A percentile compares a stretch with the other conserved stretches of the same genome.
Evolutionary conservation across 2,797 vertebrate species (phyloP).

Genomic region (Sorex maritimensis): DNA sequence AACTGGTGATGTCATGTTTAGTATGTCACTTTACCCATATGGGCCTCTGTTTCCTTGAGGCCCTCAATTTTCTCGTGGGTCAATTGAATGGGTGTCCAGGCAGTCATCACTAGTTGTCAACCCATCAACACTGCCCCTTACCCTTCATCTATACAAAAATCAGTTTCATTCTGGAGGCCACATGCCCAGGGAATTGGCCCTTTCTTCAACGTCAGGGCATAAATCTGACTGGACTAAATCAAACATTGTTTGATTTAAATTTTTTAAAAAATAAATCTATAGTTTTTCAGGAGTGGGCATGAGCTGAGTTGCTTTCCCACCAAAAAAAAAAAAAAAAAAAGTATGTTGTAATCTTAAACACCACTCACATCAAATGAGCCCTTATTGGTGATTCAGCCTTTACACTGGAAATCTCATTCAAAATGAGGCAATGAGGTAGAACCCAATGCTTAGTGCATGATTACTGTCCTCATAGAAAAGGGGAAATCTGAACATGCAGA

Average conservation of each 20-base stretch:
- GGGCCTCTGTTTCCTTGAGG: too few relatives aligned
- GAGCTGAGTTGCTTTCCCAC: neutral
- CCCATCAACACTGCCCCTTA: neutral
- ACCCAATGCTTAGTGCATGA: too few relatives aligned
- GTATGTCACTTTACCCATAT: neutral
- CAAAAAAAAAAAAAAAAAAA: neutral
- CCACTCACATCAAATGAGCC: too few relatives aligned
- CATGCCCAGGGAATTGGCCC: neutral
- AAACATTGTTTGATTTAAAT: neutral
- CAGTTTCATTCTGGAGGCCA: neutral
- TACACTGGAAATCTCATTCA: too few relatives aligned
- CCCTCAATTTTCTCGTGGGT: neutral
- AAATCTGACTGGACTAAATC: neutral
- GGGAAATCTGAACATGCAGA: too few relatives aligned
- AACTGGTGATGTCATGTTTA: neutral
- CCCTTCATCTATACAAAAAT: neutral
- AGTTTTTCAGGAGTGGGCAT: neutral
- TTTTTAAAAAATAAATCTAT: too few relatives aligned
- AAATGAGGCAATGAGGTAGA: too few relatives aligned
- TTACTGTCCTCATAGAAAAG: too few relatives aligned
- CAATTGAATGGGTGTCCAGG: neutral
- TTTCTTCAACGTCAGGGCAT: neutral
- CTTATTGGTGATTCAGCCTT: too few relatives aligned
- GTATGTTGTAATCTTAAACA: neutral
- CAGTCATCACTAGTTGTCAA: fast-evolving